Evolutionary conservation across 2,797 vertebrate genomes (phyloP).

Genomic region (Allobates femoralis): DNA sequence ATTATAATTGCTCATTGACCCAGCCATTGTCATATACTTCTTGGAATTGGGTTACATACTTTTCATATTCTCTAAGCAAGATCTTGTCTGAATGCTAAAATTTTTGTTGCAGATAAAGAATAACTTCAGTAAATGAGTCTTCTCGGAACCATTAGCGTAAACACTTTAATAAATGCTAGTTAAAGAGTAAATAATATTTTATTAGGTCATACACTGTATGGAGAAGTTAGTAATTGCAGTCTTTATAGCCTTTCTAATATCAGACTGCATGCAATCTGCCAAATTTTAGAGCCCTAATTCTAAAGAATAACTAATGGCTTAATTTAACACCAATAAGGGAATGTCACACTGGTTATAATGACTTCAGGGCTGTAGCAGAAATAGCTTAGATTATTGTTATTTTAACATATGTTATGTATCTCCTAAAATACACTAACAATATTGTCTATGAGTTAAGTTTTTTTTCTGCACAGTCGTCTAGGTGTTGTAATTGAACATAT

Average conservation of each 20-base stretch:
- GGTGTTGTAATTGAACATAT: neutral
- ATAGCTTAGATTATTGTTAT: neutral
- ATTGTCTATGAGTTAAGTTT: neutral
- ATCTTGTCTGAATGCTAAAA: neutral
- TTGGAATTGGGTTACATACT: neutral
- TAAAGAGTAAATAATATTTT: slow-evolving; percentile 22
- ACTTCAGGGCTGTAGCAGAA: neutral
- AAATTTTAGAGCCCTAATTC: slow-evolving; percentile 26
- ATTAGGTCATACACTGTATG: neutral
- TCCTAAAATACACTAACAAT: no score
- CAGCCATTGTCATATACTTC: neutral
- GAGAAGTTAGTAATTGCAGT: slow-evolving; percentile 1
- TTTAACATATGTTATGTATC: neutral
- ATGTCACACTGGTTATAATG: neutral
- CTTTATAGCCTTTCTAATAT: slow-evolving; percentile 6
- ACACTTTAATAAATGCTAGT: neutral
- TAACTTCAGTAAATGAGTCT: neutral
- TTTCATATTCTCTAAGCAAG: neutral
- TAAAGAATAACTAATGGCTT: slow-evolving; percentile 1
- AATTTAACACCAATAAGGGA: neutral
- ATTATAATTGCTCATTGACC: neutral
- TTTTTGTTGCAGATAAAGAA: neutral
- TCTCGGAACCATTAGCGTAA: neutral
- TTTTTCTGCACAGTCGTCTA: neutral
- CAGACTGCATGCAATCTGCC: neutral